Base-by-base conservation (phyloP, 1,140 invertebrate genomes). In the Drosophila lacertosa region DNA sequence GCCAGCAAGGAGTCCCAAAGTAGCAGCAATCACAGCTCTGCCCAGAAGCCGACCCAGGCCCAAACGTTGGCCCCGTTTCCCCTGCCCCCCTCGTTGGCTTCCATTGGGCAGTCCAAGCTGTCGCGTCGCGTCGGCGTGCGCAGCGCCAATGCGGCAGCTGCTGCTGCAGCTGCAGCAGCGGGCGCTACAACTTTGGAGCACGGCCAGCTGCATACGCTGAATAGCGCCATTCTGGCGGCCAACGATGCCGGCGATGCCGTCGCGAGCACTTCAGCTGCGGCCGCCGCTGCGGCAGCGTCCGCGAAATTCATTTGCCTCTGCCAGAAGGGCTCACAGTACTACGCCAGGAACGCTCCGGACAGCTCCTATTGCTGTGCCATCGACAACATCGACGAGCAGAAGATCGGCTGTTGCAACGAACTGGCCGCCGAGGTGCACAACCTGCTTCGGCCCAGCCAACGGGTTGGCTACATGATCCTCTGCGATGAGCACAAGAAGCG, bases 381-480 rank as follows among this genome's bases (percentile, higher is more conserved):
- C 42, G 97, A 97, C 88, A 94, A 94, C 22, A 94, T 97, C 50
- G 96, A 97, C 88, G 95, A 94, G 9, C 93, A 95, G 70, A 91
- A 96, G 24, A 93, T 97, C 39, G 96, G 96, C 1, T 98, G 97
- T 89, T 96, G 95, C 62, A 97, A 97, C 92, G 93, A 94, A 39
- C 55, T 91, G 1, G 50, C 84, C 16, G 88, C 92, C 15, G 88
- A 90, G 16, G 78, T 93, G 33, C 90, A 93, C 93, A 81, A 94
- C 42, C 93, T 97, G 90, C 91, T 95, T 13, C 92, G 97, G 32
- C 95, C 97, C 1, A 96, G 96, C 42, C 94, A 94, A 0, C 93
- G 95, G 47, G 94, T 97, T 48, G 96, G 97, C 26, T 98, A 96
- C 91, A 94, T 96, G 84, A 94, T 97, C n/a, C 92, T 97, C 1